Base-by-base conservation (phyloP, 2,113 vertebrate genomes). In the Lampris incognitus region DNA sequence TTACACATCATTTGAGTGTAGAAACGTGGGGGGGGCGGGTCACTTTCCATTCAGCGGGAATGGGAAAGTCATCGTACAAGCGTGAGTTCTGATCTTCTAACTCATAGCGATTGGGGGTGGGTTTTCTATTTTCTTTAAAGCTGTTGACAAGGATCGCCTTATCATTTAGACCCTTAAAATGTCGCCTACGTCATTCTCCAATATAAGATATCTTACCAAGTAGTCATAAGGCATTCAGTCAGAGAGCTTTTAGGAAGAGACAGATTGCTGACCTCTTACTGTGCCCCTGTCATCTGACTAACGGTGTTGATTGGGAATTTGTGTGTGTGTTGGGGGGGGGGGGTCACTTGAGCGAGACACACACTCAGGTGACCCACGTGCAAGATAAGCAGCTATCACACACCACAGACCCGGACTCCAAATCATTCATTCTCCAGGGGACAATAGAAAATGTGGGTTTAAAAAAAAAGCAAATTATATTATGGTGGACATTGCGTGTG, bases 1-100 rank as follows among this genome's bases (percentile, higher is more conserved):
- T 52, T 54, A 49, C 3, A 44, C 66, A 85, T 72, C 65, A 61
- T 56, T 61, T 63, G 55, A 59, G 74, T 84, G 13, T 24, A 24
- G 24, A 46, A 0, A 57, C 68, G 57, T 56, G 44, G 44, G 38
- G 59, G 24, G 24, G 24, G 24, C 24, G 24, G 24, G 24, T 24
- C 24, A 24, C 24, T 24, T 24, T 24, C 24, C 24, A 72, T 44
- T 69, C 54, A 6, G 1, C 24, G 58, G 44, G 44, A 46, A 46
- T 46, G 44, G 44, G 44, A 7, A 46, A 46, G 24, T 24, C 7
- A 7, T 46, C 7, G 44, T 46, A 24, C 24, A 24, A 24, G 24
- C 24, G 24, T 46, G 44, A 46, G 44, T 46, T 7, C 7, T 46
- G 44, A 4, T 46, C 7, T 7, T 46, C 44, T 7, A 7, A 7